phyloP scores from a whole-genome alignment of 1,140 invertebrate species.

The Cydia fagiglandana region DNA sequence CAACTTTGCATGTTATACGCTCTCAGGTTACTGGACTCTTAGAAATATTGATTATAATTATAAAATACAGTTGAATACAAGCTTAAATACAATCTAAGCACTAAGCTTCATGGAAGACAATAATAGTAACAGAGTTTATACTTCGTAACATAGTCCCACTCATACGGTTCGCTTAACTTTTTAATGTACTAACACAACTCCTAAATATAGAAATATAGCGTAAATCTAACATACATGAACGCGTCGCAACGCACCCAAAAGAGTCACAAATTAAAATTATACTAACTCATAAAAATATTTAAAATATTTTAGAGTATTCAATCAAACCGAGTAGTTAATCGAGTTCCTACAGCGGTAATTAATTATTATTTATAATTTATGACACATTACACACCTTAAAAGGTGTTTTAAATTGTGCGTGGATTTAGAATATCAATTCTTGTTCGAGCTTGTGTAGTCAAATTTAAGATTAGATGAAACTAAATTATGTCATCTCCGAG shows the following conservation, averaged over 20 bases:
- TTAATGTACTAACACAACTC: slow-evolving; percentile 39
- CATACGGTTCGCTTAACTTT: slow-evolving; percentile 42
- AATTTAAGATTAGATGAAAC: background rate
- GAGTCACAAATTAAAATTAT: slow-evolving; percentile 33
- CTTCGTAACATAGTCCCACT: slow-evolving; percentile 39
- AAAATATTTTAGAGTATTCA: slow-evolving; percentile 13
- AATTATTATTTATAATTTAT: slow-evolving; percentile 41
- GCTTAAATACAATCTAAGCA: slow-evolving; percentile 40
- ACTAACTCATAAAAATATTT: slow-evolving; percentile 22
- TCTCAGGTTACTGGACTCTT: slow-evolving; percentile 10
- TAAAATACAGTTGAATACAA: slow-evolving; percentile 22
- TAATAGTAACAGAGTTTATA: slow-evolving; percentile 56
- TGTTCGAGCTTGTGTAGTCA: slow-evolving; percentile 2
- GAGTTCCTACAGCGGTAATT: background rate
- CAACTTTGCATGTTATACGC: background rate
- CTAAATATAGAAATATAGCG: slow-evolving; percentile 53
- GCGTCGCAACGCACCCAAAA: slow-evolving; percentile 67
- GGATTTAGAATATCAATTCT: slow-evolving; percentile 42
- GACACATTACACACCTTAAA: slow-evolving; percentile 39
- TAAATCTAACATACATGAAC: slow-evolving; percentile 72
- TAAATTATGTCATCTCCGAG: background rate
- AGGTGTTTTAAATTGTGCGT: slow-evolving; percentile 51
- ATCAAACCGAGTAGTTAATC: slow-evolving; percentile 2
- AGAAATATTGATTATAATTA: background rate
- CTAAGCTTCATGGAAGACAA: slow-evolving; percentile 65